Base-by-base conservation (phyloP, 2,113 vertebrate species). In the Martes martes region DNA sequence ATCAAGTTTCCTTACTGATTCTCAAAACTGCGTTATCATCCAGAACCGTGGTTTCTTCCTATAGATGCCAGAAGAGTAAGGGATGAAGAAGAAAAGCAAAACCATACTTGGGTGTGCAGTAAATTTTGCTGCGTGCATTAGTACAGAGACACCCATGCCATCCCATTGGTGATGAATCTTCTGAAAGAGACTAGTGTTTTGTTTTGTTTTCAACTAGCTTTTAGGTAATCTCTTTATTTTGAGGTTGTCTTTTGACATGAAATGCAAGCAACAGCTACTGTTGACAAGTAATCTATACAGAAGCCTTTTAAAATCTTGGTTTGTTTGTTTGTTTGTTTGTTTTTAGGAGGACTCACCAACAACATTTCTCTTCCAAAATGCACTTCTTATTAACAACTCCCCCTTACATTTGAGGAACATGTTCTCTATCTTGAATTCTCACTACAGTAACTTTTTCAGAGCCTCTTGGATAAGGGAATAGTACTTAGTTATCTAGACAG, bases 41-140 rank as follows among this genome's bases (percentile, higher is more conserved):
- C 96, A 97, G 83, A 97, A 96, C 57, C 89, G 74, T 71, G 39
- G 18, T 90, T 96, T 96, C 61, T 97, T 78, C n/a, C 18, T 96
- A 18, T 87, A 78, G 81, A 96, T 96, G 81, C 90, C 98, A 98
- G 97, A 98, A 96, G 97, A 97, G 93, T 96, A 95, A 71, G 19
- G 21, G 85, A 92, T 96, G 95, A 98, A 83, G 79, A 85, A 83
- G 92, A 80, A 91, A 86, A 96, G 85, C 67, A 93, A 98, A 96
- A 89, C 73, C 90, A 98, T n/a, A 19, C 71, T 81, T 93, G 95
- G 79, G 86, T 96, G 73, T 81, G 39, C 81, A 78, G 74, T 97
- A n/a, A 84, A 74, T 97, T 98, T 97, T 98, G 96, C 95, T 98
- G 90, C 50, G 31, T 94, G 94, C 90, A 47, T 96, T 96, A 96